Conservation (phyloP, 2,113 vertebrate species). For the Morone chrysops region DNA sequence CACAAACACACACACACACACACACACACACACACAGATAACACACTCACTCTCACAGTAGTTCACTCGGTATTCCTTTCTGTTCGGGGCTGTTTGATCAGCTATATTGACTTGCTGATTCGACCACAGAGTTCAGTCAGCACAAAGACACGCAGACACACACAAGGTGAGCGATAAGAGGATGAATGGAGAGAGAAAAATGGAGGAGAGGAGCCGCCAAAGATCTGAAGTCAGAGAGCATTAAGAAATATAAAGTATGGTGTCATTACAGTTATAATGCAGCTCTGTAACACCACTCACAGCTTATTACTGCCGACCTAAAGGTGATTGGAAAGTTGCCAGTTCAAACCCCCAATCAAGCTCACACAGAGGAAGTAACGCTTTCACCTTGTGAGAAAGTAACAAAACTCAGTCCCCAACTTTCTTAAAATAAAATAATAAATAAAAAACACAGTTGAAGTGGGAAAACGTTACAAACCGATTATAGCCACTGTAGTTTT, state of each 20-base stretch:
- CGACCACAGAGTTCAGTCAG: constrained; percentile 49
- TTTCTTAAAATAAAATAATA: not conserved
- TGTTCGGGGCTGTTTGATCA: constrained; percentile 59
- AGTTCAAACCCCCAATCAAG: constrained; percentile 9
- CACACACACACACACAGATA: not conserved
- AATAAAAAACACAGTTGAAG: not conserved
- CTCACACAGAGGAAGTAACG: not conserved
- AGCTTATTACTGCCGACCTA: constrained; percentile 20
- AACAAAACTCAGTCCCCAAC: not conserved
- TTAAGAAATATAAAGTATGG: constrained; percentile 10
- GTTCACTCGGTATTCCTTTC: constrained; percentile 13
- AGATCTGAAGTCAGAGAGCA: constrained; percentile 19
- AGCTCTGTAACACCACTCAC: constrained; percentile 16
- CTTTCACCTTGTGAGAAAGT: constrained; percentile 11
- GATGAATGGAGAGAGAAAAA: constrained; percentile 36
- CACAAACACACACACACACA: constrained; percentile 30
- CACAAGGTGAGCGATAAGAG: constrained; percentile 16
- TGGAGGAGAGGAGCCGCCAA: constrained; percentile 34
- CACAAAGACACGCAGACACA: constrained; percentile 36
- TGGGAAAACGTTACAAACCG: not conserved
- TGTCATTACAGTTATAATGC: constrained; percentile 29
- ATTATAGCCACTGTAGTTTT: not conserved
- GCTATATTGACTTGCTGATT: constrained; percentile 58
- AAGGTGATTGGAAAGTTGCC: constrained; percentile 45
- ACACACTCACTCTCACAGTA: not conserved